Percentiles rank a stretch among this genome's conserved stretches.
These are phyloP conservation scores for Saxidomus purpurata DNA, from an alignment of 1,140 invertebrate genomes.

Conservation along the genomic window DNA sequence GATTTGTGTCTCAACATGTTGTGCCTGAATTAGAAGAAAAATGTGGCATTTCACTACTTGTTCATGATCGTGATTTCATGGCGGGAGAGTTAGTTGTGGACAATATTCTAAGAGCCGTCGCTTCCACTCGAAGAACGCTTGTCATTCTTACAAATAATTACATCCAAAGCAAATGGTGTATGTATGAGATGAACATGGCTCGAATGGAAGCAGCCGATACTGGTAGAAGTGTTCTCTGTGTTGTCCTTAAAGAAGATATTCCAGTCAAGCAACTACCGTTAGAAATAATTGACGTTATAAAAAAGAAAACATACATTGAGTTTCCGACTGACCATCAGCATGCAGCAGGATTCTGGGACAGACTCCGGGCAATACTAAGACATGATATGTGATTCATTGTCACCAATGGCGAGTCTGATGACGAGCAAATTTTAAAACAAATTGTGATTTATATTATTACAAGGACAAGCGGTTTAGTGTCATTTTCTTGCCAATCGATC, in stretches of 20 bases:
- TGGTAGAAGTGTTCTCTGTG: constrained; percentile 68
- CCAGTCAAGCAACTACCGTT: constrained; percentile 40
- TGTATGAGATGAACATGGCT: constrained; percentile 89
- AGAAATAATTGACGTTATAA: constrained; percentile 62
- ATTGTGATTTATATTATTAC: too few relatives aligned
- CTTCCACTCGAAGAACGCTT: constrained; percentile 89
- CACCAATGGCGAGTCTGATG: too few relatives aligned
- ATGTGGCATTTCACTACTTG: constrained; percentile 56
- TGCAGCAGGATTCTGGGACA: constrained; percentile 54
- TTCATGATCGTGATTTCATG: constrained; percentile 74
- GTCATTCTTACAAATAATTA: constrained; percentile 89
- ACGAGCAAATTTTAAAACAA: too few relatives aligned
- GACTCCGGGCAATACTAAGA: constrained; percentile 15
- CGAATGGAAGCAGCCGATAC: constrained; percentile 69
- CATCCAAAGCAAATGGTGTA: constrained; percentile 90
- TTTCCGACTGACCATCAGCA: constrained; percentile 38
- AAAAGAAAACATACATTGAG: constrained; percentile 65
- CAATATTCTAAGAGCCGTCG: constrained; percentile 88
- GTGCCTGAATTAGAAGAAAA: constrained; percentile 45
- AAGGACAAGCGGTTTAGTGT: too few relatives aligned
- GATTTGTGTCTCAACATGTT: constrained; percentile 55
- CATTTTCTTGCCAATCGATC: too few relatives aligned
- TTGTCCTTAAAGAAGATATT: constrained; percentile 69
- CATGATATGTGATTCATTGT: background rate
- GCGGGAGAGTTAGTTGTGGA: constrained; percentile 87